Evolutionary conservation across 2,797 vertebrate species (phyloP), one percentile per base, ranked within the genome.

Genomic region (Poecilia picta): DNA sequence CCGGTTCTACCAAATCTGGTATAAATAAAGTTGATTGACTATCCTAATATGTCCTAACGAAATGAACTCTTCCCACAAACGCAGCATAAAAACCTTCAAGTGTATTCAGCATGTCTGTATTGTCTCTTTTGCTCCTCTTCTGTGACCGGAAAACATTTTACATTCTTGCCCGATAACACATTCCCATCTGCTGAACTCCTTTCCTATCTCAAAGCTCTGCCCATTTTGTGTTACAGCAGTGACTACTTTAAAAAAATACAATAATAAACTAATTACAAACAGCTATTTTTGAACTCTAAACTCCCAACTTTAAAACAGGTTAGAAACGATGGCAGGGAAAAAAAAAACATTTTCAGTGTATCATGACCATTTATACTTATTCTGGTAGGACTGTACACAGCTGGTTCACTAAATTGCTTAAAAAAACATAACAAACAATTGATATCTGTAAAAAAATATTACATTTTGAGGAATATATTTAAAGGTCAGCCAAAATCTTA

Each of bases 121-220:
- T 72, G 0, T 73, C 53, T 64, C 12, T 0, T 71, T 47, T 39
- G 5, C 43, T 62, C 70, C 0, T 43, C 11, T 55, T 47, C 23
- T 55, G 39, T 75, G 47, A 80, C 11, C 5, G 16, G 33, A 47
- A 11, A 74, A 12, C n/a, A 31, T 43, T 43, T 78, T 75, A n/a
- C 6, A 8, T 45, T 18, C 39, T 71, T 20, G 39, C 46, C n/a
- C 49, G 47, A 11, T 66, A 66, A 43, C 49, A 53, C 57, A 28
- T 49, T 82, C 15, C 45, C 3, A n/a, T 28, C 36, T 13, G 28
- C 23, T 86, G 36, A 72, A 74, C 72, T 81, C 28, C 28, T 59
- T 13, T 28, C 57, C n/a, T 59, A 15, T 59, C 47, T 62, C 47
- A n/a, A 64, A 59, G 51, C 15, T 66, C 46, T 72, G 73, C 47